phyloP scores from a whole-genome alignment of 2,113 vertebrate species.

The Pomatostomus ruficeps region DNA sequence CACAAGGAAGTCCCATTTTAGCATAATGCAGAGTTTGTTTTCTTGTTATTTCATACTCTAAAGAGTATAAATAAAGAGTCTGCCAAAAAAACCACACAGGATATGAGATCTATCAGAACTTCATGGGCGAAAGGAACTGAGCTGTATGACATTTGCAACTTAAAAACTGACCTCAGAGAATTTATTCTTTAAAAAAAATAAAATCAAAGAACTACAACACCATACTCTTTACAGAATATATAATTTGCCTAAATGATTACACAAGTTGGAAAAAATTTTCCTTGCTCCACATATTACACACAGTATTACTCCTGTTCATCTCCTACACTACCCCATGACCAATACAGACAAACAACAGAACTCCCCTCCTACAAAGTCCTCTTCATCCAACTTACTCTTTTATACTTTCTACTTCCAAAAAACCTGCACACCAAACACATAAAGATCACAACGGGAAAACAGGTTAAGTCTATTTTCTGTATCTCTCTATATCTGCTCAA shows the following conservation, averaged over 20 bases:
- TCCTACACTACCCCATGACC: background rate
- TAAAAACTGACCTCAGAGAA: background rate
- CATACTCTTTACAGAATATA: background rate
- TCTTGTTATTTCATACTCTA: conserved; percentile 43
- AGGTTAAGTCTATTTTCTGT: background rate
- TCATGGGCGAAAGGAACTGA: background rate
- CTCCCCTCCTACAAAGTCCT: background rate
- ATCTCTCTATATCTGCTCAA: background rate
- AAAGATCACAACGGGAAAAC: background rate
- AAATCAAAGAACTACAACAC: background rate
- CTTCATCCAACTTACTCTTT: background rate
- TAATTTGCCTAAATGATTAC: background rate
- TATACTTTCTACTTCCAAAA: background rate
- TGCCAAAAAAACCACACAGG: background rate
- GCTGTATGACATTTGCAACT: background rate
- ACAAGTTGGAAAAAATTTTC: background rate
- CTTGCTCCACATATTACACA: background rate
- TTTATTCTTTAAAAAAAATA: background rate
- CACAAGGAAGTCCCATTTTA: conserved; percentile 7
- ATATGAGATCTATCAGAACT: conserved; percentile 24
- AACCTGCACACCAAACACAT: background rate
- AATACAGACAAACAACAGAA: background rate
- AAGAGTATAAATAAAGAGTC: conserved; percentile 23
- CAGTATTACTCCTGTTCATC: background rate
- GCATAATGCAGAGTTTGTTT: conserved; percentile 36